These are phyloP conservation scores for Aleiodes leptofemur DNA, from an alignment of 2,888 invertebrate species.

Conservation along the genomic window DNA sequence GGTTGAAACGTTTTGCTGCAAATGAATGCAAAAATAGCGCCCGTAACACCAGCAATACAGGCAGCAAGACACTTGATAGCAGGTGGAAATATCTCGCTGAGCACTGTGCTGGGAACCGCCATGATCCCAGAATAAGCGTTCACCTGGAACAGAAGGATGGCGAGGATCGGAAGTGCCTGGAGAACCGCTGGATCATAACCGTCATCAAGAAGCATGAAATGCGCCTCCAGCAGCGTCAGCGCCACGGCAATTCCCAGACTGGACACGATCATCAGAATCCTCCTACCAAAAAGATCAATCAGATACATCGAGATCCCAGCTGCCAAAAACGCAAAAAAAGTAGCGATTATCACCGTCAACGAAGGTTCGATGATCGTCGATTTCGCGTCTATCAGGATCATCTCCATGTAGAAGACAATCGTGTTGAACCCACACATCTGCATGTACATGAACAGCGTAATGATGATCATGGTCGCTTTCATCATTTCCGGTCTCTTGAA, in stretches of 20 bases:
- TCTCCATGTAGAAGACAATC: constrained; percentile 62
- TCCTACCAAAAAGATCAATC: constrained; percentile 68
- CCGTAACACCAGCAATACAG: constrained; percentile 58
- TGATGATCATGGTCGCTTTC: constrained; percentile 56
- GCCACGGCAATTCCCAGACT: constrained; percentile 54
- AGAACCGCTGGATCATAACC: constrained; percentile 46
- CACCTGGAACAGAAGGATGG: constrained; percentile 57
- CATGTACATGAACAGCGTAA: constrained; percentile 60
- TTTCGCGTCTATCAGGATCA: constrained; percentile 58
- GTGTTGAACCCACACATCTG: constrained; percentile 63
- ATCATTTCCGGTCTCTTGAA: constrained; percentile 52
- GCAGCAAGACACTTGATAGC: constrained; percentile 64
- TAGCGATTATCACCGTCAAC: constrained; percentile 58
- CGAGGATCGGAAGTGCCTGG: constrained; percentile 61
- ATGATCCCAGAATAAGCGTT: constrained; percentile 57
- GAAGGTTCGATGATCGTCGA: constrained; percentile 58
- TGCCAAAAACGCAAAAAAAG: constrained; percentile 49
- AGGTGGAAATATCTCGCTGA: constrained; percentile 66
- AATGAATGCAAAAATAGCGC: constrained; percentile 58
- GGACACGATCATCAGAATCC: constrained; percentile 61
- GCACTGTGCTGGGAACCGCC: constrained; percentile 62
- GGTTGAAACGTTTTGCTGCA: constrained; percentile 62
- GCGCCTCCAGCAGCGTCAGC: constrained; percentile 57
- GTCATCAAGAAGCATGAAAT: constrained; percentile 59
- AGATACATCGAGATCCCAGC: constrained; percentile 52